A percentile compares a stretch with the other conserved stretches of the same genome.
Evolutionary conservation across 2,797 vertebrate species (phyloP).

Genomic region (Smutsia gigantea): DNA sequence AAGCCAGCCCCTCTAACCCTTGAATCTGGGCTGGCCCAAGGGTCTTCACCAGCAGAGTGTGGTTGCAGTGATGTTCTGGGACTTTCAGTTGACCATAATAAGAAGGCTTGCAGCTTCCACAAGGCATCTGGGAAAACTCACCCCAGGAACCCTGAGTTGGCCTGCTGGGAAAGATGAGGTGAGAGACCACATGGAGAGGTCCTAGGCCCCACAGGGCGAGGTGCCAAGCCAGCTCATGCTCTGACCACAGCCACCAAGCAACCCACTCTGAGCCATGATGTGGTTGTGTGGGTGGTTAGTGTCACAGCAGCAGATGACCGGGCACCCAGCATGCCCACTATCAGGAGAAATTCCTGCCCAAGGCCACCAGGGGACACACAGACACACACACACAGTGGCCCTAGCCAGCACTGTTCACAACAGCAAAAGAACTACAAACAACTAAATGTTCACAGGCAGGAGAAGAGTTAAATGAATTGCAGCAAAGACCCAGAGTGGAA

Average conservation of each 20-base stretch:
- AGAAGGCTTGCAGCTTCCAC: background rate
- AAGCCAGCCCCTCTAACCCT: background rate
- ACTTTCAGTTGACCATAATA: accelerated
- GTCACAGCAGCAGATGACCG: background rate
- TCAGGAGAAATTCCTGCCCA: background rate
- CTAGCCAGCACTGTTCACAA: background rate
- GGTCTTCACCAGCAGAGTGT: background rate
- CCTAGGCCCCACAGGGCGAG: accelerated
- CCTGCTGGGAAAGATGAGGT: accelerated
- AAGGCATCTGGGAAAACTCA: accelerated
- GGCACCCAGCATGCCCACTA: background rate
- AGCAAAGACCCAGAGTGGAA: background rate
- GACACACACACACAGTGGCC: background rate
- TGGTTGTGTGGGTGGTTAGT: accelerated
- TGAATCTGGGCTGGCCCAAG: too few species aligned
- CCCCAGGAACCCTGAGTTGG: background rate
- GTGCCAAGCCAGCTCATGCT: background rate
- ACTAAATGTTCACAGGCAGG: background rate
- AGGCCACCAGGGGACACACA: background rate
- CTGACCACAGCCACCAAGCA: background rate
- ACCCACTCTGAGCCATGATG: accelerated
- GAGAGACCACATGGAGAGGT: too few species aligned
- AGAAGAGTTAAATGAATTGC: accelerated
- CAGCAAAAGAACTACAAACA: background rate
- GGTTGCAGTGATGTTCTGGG: background rate